Evolutionary conservation across 2,797 vertebrate genomes (phyloP).

Genomic region (Premnoplex brunnescens): DNA sequence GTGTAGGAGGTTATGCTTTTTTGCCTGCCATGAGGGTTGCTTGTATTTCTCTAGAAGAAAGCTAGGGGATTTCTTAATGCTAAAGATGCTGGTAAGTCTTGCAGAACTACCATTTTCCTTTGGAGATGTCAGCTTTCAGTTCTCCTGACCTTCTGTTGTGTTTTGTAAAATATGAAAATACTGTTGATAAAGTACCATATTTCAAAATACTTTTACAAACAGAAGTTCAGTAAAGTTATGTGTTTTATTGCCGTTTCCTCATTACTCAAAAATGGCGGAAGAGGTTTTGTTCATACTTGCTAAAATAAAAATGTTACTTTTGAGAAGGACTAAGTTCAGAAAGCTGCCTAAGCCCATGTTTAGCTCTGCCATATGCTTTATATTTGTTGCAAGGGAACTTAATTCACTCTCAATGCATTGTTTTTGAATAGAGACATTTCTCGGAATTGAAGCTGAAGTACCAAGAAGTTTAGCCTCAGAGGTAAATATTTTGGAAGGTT

Average conservation of each 20-base stretch:
- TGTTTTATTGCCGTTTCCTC: neutral
- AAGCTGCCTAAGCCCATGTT: neutral
- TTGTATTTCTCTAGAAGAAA: neutral
- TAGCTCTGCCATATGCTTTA: neutral
- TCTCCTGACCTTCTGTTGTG: neutral
- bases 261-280: neutral
- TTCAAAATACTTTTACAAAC: neutral
- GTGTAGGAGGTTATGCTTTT: neutral
- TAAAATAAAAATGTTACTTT: neutral
- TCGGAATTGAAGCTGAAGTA: neutral
- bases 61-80: rapidly evolving
- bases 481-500: constrained; percentile 56
- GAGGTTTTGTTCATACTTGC: neutral
- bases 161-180: neutral
- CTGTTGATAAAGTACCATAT: neutral
- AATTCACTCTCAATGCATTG: neutral
- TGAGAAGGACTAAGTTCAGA: neutral
- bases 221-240: neutral
- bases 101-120: neutral
- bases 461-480: neutral
- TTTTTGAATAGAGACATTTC: constrained; percentile 17
- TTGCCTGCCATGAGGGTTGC: neutral
- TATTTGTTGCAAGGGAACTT: neutral
- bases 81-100: neutral
- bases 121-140: neutral